A percentile compares a stretch with the other conserved stretches of the same genome.
These are phyloP conservation scores for Eristalinus aeneus DNA, from an alignment of 2,888 invertebrate genomes.

Conservation along the genomic window DNA sequence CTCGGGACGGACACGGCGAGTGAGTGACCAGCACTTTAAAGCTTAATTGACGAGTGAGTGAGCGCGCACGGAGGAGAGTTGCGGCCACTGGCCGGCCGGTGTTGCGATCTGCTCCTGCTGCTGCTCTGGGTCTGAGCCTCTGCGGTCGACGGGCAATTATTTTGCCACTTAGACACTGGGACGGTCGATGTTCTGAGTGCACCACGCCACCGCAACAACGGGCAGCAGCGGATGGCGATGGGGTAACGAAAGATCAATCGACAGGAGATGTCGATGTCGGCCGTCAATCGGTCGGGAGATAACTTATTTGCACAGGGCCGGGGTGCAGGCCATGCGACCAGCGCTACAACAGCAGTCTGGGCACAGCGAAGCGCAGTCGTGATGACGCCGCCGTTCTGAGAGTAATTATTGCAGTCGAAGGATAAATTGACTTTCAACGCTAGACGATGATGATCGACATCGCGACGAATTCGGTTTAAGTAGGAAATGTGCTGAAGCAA, in stretches of 20 bases:
- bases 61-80: constrained; percentile 22
- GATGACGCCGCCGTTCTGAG: constrained; percentile 50
- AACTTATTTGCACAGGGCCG: constrained; percentile 67
- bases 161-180: constrained; percentile 64
- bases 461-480: no score
- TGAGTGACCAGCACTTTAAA: constrained; percentile 65
- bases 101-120: constrained; percentile 24
- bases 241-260: constrained; percentile 7
- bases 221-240: constrained; percentile 9
- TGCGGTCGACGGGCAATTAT: constrained; percentile 66
- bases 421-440: no score
- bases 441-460: no score
- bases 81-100: constrained; percentile 19
- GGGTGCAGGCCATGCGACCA: constrained; percentile 34
- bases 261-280: constrained; percentile 65
- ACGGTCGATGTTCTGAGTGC: constrained; percentile 34
- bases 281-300: constrained; percentile 64
- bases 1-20: constrained; percentile 10
- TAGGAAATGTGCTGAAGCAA: no score
- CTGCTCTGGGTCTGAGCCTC: constrained; percentile 20
- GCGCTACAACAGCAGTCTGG: background rate
- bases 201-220: background rate
- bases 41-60: constrained; percentile 64
- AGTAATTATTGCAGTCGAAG: constrained; percentile 65
- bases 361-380: constrained; percentile 41